Conservation (phyloP, 2,113 vertebrate genomes). For the Columba livia region DNA sequence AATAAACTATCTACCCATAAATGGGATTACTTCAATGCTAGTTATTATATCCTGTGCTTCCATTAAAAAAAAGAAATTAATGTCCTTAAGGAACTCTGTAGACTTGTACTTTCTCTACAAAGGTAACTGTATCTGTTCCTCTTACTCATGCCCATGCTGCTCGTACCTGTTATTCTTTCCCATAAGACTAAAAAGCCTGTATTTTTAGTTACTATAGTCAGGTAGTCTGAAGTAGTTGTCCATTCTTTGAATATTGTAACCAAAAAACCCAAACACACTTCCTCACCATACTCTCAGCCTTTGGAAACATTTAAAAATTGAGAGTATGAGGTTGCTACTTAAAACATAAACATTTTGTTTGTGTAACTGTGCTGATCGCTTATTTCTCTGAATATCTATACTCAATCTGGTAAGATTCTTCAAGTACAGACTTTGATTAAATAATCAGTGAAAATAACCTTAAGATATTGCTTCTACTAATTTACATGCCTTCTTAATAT, state of each 20-base stretch:
- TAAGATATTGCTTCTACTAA: background rate
- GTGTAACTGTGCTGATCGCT: background rate
- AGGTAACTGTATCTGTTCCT: background rate
- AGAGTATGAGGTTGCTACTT: background rate
- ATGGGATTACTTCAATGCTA: background rate
- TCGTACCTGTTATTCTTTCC: background rate
- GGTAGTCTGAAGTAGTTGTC: background rate
- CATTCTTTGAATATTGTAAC: background rate
- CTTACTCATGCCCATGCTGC: background rate
- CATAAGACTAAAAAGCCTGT: background rate
- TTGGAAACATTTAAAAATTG: background rate
- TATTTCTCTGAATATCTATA: background rate
- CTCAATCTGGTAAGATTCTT: background rate
- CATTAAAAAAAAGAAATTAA: background rate
- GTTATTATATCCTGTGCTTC: background rate
- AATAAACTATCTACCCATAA: background rate
- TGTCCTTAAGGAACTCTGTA: background rate
- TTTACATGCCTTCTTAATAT: background rate
- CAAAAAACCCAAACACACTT: background rate
- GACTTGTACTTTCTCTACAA: background rate
- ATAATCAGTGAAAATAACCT: background rate
- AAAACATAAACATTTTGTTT: background rate
- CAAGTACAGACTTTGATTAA: background rate
- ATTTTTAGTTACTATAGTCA: background rate
- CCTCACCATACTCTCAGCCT: background rate